phyloP scores from a whole-genome alignment of 2,797 vertebrate genomes.

The Rhinoraja longicauda region DNA sequence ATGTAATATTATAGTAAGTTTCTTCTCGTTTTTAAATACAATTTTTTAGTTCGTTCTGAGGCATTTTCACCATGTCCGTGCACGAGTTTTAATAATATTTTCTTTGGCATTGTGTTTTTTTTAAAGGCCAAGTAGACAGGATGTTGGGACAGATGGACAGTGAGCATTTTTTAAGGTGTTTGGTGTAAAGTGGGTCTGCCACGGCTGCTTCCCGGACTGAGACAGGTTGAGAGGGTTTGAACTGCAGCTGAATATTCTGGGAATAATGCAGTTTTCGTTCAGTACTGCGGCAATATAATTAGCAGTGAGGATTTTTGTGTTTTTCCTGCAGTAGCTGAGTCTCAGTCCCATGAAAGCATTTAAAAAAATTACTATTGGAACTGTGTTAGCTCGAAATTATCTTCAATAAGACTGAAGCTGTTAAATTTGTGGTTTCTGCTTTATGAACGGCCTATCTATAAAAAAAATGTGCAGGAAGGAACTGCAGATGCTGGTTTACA shows the following conservation, averaged over 20 bases:
- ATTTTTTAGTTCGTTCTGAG: background rate
- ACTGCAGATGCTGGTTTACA: too few relatives aligned
- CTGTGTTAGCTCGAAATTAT: background rate
- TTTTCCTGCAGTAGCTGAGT: background rate
- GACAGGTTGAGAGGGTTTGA: background rate
- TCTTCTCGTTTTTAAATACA: background rate
- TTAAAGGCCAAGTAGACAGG: background rate
- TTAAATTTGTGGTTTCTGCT: background rate
- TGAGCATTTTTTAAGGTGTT: background rate
- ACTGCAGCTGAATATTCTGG: background rate
- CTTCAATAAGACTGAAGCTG: background rate
- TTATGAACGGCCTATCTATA: background rate
- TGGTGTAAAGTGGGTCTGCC: background rate
- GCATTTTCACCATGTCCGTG: background rate
- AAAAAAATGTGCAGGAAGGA: background rate
- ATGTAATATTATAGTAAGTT: too few relatives aligned
- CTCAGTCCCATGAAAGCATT: background rate
- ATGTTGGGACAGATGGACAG: background rate
- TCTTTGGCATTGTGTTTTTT: background rate
- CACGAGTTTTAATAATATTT: background rate
- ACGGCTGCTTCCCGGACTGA: background rate
- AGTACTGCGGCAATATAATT: background rate
- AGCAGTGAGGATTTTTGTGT: background rate
- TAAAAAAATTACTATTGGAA: background rate
- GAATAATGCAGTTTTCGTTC: background rate